phyloP scores from a whole-genome alignment of 2,113 vertebrate genomes.

The Eulemur rufifrons region DNA sequence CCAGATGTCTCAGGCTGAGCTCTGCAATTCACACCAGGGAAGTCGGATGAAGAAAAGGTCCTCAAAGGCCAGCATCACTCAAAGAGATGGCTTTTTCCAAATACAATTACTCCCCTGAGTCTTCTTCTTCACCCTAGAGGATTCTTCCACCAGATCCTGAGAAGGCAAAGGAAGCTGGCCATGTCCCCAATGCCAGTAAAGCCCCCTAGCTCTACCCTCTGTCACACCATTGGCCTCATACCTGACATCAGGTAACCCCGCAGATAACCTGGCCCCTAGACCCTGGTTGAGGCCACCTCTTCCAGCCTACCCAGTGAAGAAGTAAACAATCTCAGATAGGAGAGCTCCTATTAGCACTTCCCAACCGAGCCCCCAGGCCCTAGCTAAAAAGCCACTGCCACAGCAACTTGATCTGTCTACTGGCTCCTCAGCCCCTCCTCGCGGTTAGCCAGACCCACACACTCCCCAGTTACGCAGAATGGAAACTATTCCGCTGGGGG shows the following conservation, averaged over 20 bases:
- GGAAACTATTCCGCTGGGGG: slow-evolving; percentile 78
- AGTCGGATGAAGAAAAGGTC: not conserved
- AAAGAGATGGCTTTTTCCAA: slow-evolving; percentile 17
- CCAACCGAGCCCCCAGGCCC: not conserved
- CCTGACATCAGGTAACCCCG: not conserved
- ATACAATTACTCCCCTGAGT: not conserved
- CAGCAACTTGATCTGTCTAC: slow-evolving; percentile 64
- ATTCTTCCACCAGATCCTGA: not conserved
- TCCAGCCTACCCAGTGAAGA: not conserved
- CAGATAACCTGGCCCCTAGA: not conserved
- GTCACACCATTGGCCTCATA: not conserved
- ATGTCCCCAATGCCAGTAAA: not conserved
- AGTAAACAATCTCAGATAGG: not conserved
- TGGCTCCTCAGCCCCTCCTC: slow-evolving; percentile 73
- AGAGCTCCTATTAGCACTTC: not conserved
- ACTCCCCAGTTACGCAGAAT: slow-evolving; percentile 68
- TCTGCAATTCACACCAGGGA: slow-evolving; percentile 38
- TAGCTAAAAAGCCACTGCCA: slow-evolving; percentile 31
- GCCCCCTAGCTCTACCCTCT: not conserved
- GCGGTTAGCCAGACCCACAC: slow-evolving; percentile 73
- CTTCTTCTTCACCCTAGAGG: not conserved
- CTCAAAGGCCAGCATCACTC: not conserved
- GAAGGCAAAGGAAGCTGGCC: not conserved
- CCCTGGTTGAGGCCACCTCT: not conserved
- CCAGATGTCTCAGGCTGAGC: slow-evolving; percentile 65